Base-by-base conservation (phyloP, 2,888 invertebrate species). In the Gymnosoma rotundatum region DNA sequence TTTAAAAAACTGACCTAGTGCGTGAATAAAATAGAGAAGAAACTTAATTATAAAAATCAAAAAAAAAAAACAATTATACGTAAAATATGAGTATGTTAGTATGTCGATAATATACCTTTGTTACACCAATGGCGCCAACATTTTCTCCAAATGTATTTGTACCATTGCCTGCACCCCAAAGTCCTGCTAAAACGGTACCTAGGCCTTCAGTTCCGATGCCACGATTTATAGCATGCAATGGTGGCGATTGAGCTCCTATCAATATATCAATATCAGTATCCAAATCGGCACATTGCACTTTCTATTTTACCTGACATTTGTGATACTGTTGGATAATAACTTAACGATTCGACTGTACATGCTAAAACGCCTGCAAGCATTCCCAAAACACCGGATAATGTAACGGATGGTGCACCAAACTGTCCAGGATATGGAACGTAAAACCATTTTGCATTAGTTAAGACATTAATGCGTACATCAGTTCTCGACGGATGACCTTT, bases 261-360 rank as follows among this genome's bases (percentile, higher is more conserved):
- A 32, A 32, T 32, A 32, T 32, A 32, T 32, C 32, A 32, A 32
- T 5, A 7, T 32, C 32, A 32, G 8, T 32, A 32, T 16, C 10
- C 8, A 12, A 20, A 50, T 50, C 42, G 25, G 38, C n/a, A 32
- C 32, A 32, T 32, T 32, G 6, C 8, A 32, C 32, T 32, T 32
- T 8, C n/a, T 16, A 10, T 66, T 85, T 83, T 86, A 95, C 95
- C 95, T 86, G 96, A 95, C 95, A 96, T 96, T 90, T 94, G 94
- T 0, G 98, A 96, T 1, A 97, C 97, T n/a, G 97, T 97, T 72
- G 97, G 97, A 92, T 98, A 98, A 91, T 98, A 97, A 88, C 97
- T 97, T 83, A 97, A 95, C 6, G 96, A 96, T 91, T 96, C 96
- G 16, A 96, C 95, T 0, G 96, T 96, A 86, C 96, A 96, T 0